Evolutionary conservation across 2,113 vertebrate genomes (phyloP), one percentile per base, ranked within the genome.

Genomic region (Galemys pyrenaicus): DNA sequence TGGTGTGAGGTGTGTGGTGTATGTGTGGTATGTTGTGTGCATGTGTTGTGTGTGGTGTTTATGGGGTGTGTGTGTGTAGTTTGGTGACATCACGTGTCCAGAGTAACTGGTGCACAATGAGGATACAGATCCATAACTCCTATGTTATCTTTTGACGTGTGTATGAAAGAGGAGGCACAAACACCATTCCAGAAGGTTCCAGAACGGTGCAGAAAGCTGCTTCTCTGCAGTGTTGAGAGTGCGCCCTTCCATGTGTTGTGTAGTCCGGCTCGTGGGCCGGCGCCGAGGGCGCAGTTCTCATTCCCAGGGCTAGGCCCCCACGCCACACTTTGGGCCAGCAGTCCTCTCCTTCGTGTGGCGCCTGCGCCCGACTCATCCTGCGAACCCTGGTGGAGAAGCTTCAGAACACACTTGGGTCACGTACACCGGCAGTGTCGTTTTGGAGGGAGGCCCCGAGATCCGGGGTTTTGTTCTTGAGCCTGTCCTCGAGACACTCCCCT

Each of bases 271-370:
- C 74, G 49, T 24, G 81, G 56, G 22, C 35, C 16, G 6, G 26
- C 8, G 9, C 1, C 24, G 68, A 32, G 22, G 32, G 5, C 30
- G 24, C 73, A 4, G 10, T 46, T 74, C 30, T 68, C 5, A 3
- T 32, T 60, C 68, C 58, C 2, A 3, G 64, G 54, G 37, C 19
- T 24, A 32, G 26, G 26, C 49, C 17, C n/a, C 54, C 9, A 9
- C 0, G 0, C 39, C 16, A 6, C 10, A 9, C 17, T 4, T 35
- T 7, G 60, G 39, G 56, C 70, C 60, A 12, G 60, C 4, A 51
- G 56, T 22, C 44, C 44, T 65, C 41, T 46, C 44, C 44, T 46
- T 10, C 44, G 10, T 46, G 46, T 11, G 12, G 46, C 9, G 46
- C 46, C 46, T 11, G 10, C 46, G 12, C 46, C 10, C 46, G 12